Evolutionary conservation across 2,113 vertebrate species (phyloP).

Genomic region (human (Homo sapiens)): DNA sequence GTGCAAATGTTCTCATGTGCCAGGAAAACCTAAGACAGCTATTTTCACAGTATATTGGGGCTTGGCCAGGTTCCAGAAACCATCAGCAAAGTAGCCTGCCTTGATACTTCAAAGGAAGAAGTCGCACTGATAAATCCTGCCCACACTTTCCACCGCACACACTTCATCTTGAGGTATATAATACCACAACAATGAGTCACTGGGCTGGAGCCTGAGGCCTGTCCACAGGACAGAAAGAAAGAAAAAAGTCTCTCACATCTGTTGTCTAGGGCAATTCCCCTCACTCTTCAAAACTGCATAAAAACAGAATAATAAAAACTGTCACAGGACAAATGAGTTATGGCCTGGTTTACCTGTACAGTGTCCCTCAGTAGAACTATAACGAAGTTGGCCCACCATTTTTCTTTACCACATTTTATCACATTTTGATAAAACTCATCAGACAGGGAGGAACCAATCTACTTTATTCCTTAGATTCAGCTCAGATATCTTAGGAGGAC

Average conservation of each 20-base stretch:
- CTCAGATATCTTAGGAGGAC: not conserved
- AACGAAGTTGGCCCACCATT: not conserved
- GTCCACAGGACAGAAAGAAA: constrained; percentile 18
- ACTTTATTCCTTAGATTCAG: not conserved
- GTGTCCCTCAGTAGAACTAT: not conserved
- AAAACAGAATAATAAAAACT: constrained; percentile 60
- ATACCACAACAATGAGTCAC: constrained; percentile 75
- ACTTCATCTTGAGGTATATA: constrained; percentile 72
- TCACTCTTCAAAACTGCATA: not conserved
- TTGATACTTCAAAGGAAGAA: constrained; percentile 76
- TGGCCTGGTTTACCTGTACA: constrained; percentile 52
- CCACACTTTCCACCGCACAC: constrained; percentile 67
- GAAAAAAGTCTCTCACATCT: constrained; percentile 56
- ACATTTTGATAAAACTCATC: constrained; percentile 56
- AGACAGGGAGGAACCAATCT: not conserved
- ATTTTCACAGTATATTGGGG: constrained; percentile 71
- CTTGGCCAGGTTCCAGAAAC: constrained; percentile 71
- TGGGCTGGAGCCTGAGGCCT: constrained; percentile 36
- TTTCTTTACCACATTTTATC: constrained; percentile 46
- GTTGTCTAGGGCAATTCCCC: constrained; percentile 53
- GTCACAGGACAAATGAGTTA: constrained; percentile 47
- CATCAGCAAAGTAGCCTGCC: constrained; percentile 72
- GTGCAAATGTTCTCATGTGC: constrained; percentile 68
- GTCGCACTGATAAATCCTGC: constrained; percentile 74
- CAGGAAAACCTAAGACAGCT: constrained; percentile 72